phyloP scores from a whole-genome alignment of 1,140 invertebrate genomes.

The Doryteuthis pealeii region DNA sequence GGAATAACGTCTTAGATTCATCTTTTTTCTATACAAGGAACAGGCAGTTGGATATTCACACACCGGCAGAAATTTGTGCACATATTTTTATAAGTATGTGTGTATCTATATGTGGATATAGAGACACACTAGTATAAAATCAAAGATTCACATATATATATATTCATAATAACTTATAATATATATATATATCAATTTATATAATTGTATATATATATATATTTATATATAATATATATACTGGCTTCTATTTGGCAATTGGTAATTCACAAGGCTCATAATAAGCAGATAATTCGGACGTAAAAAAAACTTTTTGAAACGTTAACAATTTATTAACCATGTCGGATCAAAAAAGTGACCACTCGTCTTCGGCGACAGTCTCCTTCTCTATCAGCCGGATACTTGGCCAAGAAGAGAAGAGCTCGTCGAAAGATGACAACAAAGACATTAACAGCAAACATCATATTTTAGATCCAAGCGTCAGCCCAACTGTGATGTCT shows the following conservation, averaged over 20 bases:
- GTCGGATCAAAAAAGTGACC: not conserved
- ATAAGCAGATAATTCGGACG: not conserved
- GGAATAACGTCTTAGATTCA: no score
- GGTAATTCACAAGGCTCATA: not conserved
- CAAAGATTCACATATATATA: no score
- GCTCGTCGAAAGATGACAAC: not conserved
- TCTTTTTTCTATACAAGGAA: no score
- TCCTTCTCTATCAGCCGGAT: conserved; percentile 12
- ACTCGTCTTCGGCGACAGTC: not conserved
- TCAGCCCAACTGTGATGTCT: not conserved
- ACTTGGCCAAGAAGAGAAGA: not conserved
- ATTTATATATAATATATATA: not conserved
- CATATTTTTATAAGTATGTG: no score
- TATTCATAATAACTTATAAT: no score
- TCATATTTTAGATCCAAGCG: not conserved
- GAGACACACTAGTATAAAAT: no score
- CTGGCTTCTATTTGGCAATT: not conserved
- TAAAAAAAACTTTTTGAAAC: not conserved
- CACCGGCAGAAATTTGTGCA: no score
- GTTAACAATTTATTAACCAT: not conserved
- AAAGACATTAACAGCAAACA: not conserved
- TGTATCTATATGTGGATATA: no score
- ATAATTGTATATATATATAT: not conserved
- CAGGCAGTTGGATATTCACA: no score
- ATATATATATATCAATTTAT: not conserved